Base-by-base conservation (phyloP, 2,113 vertebrate genomes). In the Piaya cayana region DNA sequence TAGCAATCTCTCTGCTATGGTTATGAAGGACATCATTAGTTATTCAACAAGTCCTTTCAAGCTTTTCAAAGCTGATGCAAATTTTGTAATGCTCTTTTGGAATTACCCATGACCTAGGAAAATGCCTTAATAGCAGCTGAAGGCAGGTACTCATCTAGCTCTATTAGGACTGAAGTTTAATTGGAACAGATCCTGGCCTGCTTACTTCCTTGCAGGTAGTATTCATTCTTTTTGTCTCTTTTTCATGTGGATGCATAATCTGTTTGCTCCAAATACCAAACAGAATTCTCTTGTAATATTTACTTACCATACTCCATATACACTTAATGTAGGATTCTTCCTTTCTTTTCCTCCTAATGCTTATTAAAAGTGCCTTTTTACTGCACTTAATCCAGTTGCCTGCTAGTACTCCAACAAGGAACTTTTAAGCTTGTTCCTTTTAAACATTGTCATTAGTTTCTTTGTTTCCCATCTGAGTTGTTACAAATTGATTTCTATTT, bases 381-480 rank as follows among this genome's bases (percentile, higher is more conserved):
- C 47, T 78, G 34, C 8, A 10, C 75, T 68, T 83, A 47, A 71
- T 78, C 30, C 12, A 2, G 42, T 34, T 75, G 34, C 52, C 36
- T 2, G 2, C n/a, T 42, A 17, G 14, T 53, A 69, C 13, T 72
- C 16, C 29, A 52, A 42, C 18, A 36, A 88, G 64, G 58, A 77
- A 50, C 45, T 60, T 79, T 36, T 69, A 3, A 60, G 64, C 21
- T 55, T 58, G n/a, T 68, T 68, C 77, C 47, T 88, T 92, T 81
- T 63, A 78, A 83, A 88, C 34, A 22, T 22, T 52, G 30, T 67
- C 80, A 92, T 92, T 78, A 77, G 77, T 92, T 53, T 86, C 21
- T 79, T 82, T 86, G 55, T 92, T 96, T 70, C 62, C 78, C 85
- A 93, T 87, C 60, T 90, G 60, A 75, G 76, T 71, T 60, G 92